Conservation (phyloP, 2,797 vertebrate species). For the Graptemys geographica region DNA sequence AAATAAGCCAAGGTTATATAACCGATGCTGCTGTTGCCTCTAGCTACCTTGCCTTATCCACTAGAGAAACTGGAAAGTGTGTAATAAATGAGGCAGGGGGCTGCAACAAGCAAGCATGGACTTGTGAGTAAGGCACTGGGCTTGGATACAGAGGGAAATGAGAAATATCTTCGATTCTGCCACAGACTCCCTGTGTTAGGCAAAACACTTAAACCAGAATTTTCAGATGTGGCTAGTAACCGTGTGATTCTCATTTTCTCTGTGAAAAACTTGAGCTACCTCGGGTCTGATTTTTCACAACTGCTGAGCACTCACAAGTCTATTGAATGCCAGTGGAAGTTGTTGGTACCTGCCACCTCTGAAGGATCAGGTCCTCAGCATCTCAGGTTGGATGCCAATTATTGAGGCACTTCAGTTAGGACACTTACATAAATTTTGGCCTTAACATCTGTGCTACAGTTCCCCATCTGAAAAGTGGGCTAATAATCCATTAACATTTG, state of each 20-base stretch:
- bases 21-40: not conserved
- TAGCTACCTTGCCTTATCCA: not conserved
- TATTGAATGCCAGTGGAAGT: not conserved
- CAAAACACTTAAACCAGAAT: not conserved
- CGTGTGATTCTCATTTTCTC: not conserved
- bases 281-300: not conserved
- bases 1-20: not conserved
- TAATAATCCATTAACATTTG: not conserved
- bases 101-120: not conserved
- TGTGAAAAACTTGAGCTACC: not conserved
- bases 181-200: not conserved
- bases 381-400: not conserved
- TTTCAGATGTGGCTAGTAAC: not conserved
- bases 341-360: fast-evolving
- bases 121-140: not conserved
- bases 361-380: not conserved
- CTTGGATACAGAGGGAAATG: not conserved
- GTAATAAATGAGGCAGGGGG: not conserved
- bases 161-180: not conserved
- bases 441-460: not conserved
- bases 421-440: not conserved
- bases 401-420: not conserved
- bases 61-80: not conserved
- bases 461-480: not conserved
- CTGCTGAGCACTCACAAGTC: not conserved